Evolutionary conservation across 1,140 invertebrate genomes (phyloP).

Genomic region (honey bee (Apis mellifera)): Amel_HAv3.1 CM009940.2:10902501-10903000

Average conservation of each 20-base stretch:
- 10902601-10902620: constrained; percentile 24
- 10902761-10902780: neutral
- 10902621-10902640: neutral
- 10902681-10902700: neutral
- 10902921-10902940: constrained; percentile 3
- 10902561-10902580: constrained; percentile 83
- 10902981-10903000: too few relatives aligned
- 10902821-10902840: neutral
- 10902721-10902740: neutral
- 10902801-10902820: neutral
- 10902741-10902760: neutral
- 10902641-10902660: neutral
- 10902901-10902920: neutral
- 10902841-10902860: neutral
- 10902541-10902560: constrained; percentile 83
- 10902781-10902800: neutral
- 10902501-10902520: constrained; percentile 75
- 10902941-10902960: neutral
- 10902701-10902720: too few relatives aligned
- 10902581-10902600: constrained; percentile 82
- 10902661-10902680: neutral
- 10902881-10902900: neutral
- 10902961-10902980: neutral
- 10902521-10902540: constrained; percentile 83
- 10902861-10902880: constrained; percentile 1